These are phyloP conservation scores for Sebastiscus albofasciatus DNA, from an alignment of 2,797 vertebrate genomes.

Conservation along the genomic window DNA sequence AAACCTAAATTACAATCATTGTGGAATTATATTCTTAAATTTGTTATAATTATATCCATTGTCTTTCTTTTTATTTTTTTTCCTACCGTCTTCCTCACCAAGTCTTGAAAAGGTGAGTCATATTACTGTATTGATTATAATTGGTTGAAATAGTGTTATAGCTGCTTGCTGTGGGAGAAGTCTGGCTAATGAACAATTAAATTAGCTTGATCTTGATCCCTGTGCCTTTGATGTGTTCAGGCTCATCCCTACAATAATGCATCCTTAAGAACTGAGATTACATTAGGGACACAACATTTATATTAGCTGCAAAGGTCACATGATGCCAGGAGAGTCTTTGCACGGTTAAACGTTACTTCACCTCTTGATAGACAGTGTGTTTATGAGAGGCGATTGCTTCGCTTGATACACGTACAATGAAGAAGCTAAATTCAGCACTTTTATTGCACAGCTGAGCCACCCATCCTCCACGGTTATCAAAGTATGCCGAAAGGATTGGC, in stretches of 20 bases:
- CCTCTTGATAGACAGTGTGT: conserved; percentile 13
- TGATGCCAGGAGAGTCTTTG: background rate
- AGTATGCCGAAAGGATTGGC: conserved; percentile 47
- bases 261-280: background rate
- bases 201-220: background rate
- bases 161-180: background rate
- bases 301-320: background rate
- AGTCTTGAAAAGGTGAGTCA: background rate
- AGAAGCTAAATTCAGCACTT: conserved; percentile 27
- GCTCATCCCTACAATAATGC: background rate
- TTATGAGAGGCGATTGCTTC: conserved; percentile 36
- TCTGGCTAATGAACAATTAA: background rate
- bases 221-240: background rate
- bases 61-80: background rate
- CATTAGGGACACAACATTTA: background rate
- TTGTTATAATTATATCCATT: background rate
- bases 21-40: background rate
- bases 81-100: background rate
- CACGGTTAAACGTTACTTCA: conserved; percentile 6
- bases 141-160: background rate
- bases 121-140: background rate
- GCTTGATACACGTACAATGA: conserved; percentile 30
- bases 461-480: conserved; percentile 33
- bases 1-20: background rate
- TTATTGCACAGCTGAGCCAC: conserved; percentile 59